Conservation (phyloP, 2,888 invertebrate species). For the Augiades crinisus region DNA sequence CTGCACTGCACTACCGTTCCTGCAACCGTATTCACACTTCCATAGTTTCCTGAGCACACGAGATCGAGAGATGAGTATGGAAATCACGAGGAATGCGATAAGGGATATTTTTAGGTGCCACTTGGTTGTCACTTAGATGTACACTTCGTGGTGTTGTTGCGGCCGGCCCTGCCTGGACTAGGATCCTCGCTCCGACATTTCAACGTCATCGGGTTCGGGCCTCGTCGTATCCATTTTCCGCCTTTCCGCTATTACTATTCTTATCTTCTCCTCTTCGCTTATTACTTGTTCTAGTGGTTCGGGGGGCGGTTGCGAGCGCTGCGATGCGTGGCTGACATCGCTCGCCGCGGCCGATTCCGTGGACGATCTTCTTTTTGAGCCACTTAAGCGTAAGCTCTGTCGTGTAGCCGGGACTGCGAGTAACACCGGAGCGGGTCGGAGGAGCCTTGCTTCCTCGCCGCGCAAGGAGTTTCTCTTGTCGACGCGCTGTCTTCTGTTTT, state of each 20-base stretch:
- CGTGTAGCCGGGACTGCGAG: conserved; percentile 64
- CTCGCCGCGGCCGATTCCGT: conserved; percentile 55
- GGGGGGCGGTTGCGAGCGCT: conserved; percentile 45
- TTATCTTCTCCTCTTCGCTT: conserved; percentile 77
- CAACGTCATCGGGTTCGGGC: conserved; percentile 59
- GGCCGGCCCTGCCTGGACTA: conserved; percentile 80
- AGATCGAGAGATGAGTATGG: conserved; percentile 44
- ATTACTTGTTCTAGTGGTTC: conserved; percentile 51
- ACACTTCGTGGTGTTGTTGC: conserved; percentile 76
- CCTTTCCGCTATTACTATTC: conserved; percentile 83
- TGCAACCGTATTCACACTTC: conserved; percentile 70
- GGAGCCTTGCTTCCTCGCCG: conserved; percentile 69
- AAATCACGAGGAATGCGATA: conserved; percentile 32
- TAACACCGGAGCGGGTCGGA: conserved; percentile 61
- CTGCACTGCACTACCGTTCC: conserved; percentile 49
- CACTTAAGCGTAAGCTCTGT: conserved; percentile 50
- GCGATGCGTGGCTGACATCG: conserved; percentile 49
- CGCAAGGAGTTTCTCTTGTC: conserved; percentile 70
- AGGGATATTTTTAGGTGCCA: conserved; percentile 32
- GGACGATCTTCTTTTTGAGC: conserved; percentile 53
- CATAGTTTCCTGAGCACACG: conserved; percentile 54
- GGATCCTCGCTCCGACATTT: conserved; percentile 70
- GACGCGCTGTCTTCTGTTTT: conserved; percentile 72
- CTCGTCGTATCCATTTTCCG: conserved; percentile 78
- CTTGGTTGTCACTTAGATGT: conserved; percentile 58